Evolutionary conservation across 2,888 invertebrate species (phyloP).

Genomic region (Torymus aiolomorphi): DNA sequence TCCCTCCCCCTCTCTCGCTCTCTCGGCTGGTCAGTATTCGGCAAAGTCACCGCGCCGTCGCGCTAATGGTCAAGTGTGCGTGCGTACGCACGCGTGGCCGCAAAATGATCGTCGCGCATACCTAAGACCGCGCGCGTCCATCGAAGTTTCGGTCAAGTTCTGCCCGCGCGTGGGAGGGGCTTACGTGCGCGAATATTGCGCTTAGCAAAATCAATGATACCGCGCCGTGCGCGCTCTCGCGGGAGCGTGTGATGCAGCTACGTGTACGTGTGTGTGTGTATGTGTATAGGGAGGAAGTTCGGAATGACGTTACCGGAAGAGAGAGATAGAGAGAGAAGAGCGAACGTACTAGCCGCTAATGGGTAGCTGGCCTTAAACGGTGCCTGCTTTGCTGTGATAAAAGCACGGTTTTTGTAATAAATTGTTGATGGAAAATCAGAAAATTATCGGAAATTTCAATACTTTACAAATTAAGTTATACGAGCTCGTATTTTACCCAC

Average conservation of each 20-base stretch:
- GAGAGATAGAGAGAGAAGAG: too few relatives aligned
- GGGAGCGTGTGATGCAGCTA: not conserved
- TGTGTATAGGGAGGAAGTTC: not conserved
- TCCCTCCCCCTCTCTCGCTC: constrained; percentile 30
- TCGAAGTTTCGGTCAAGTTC: constrained; percentile 54
- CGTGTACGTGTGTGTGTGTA: too few relatives aligned
- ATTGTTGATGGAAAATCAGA: too few relatives aligned
- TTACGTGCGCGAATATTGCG: constrained; percentile 33
- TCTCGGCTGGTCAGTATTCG: constrained; percentile 59
- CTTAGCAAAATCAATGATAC: constrained; percentile 46
- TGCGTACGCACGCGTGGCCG: constrained; percentile 61
- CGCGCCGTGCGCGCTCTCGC: not conserved
- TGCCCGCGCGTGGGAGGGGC: constrained; percentile 13
- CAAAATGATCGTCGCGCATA: constrained; percentile 70
- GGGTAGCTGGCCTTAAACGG: not conserved
- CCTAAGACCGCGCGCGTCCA: constrained; percentile 52
- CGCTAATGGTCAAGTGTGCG: constrained; percentile 72
- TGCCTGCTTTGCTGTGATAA: too few relatives aligned
- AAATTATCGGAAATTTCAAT: too few relatives aligned
- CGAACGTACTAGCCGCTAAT: constrained; percentile 6
- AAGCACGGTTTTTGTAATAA: too few relatives aligned
- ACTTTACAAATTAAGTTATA: too few relatives aligned
- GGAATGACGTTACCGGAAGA: constrained; percentile 49
- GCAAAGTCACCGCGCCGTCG: constrained; percentile 60
- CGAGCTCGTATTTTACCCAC: too few relatives aligned